Percentiles rank a stretch among this genome's conserved stretches.
Conservation (phyloP, 2,113 vertebrate species). For the Brachypodius melanocephalos region DNA sequence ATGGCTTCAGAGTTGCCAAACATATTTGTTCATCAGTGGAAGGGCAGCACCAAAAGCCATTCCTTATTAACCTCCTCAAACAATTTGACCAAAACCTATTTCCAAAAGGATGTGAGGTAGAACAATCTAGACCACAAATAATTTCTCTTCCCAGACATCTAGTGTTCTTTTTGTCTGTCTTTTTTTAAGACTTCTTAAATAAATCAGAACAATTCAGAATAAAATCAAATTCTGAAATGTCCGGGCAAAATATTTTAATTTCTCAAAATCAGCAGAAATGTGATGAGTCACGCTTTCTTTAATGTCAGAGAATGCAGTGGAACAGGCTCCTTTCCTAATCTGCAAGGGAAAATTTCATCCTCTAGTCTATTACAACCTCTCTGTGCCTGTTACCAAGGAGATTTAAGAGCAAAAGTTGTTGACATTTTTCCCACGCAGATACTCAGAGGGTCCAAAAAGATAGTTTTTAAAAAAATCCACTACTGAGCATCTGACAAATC, state of each 20-base stretch:
- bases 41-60: not conserved
- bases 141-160: not conserved
- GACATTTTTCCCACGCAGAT: not conserved
- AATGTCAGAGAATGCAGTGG: not conserved
- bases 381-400: not conserved
- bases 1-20: conserved; percentile 10
- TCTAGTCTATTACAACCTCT: not conserved
- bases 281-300: not conserved
- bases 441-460: not conserved
- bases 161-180: not conserved
- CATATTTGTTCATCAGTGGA: not conserved
- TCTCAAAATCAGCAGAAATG: not conserved
- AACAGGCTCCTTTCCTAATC: not conserved
- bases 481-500: not conserved
- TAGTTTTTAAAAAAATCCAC: not conserved
- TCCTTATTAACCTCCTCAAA: not conserved
- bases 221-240: not conserved
- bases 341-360: not conserved
- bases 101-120: not conserved
- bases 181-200: not conserved
- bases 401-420: not conserved
- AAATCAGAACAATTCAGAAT: not conserved
- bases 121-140: not conserved
- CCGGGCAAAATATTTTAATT: not conserved
- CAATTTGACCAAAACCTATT: not conserved